These are phyloP conservation scores for Scotopteryx bipunctaria DNA, from an alignment of 2,888 invertebrate genomes.

Conservation along the genomic window DNA sequence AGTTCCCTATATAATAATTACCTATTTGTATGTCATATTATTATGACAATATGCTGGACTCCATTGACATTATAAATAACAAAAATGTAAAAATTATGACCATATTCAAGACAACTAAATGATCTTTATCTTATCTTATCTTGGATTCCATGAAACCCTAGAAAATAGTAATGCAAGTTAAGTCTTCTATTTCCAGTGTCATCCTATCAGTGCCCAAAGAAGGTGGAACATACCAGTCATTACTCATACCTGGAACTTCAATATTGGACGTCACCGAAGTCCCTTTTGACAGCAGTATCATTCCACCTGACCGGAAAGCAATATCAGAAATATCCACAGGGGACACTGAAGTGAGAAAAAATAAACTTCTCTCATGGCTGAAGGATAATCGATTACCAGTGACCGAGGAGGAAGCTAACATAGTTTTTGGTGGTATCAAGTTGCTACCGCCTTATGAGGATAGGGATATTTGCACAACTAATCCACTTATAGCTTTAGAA, in stretches of 20 bases:
- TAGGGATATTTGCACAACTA: conserved; percentile 65
- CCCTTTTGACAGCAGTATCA: conserved; percentile 27
- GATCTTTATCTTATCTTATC: too few relatives aligned
- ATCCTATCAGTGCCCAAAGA: conserved; percentile 56
- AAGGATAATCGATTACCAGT: conserved; percentile 62
- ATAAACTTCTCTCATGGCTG: conserved; percentile 62
- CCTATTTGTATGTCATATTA: too few relatives aligned
- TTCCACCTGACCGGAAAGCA: conserved; percentile 43
- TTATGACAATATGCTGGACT: too few relatives aligned
- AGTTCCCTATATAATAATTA: too few relatives aligned
- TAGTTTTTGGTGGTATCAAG: conserved; percentile 60
- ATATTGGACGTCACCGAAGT: conserved; percentile 50
- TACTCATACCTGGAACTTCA: conserved; percentile 66
- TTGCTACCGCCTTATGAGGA: conserved; percentile 63
- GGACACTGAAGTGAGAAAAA: conserved; percentile 49
- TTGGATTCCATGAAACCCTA: too few relatives aligned
- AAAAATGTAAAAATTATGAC: too few relatives aligned
- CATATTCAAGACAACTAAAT: too few relatives aligned
- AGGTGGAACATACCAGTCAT: conserved; percentile 50
- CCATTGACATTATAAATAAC: too few relatives aligned
- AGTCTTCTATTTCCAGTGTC: conserved; percentile 54
- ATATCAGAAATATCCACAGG: conserved; percentile 27
- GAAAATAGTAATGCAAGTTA: conserved; percentile 27
- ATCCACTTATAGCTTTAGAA: conserved; percentile 62
- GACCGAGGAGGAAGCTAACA: conserved; percentile 56